phyloP scores from a whole-genome alignment of 2,797 vertebrate species.

The Pitangus sulphuratus region DNA sequence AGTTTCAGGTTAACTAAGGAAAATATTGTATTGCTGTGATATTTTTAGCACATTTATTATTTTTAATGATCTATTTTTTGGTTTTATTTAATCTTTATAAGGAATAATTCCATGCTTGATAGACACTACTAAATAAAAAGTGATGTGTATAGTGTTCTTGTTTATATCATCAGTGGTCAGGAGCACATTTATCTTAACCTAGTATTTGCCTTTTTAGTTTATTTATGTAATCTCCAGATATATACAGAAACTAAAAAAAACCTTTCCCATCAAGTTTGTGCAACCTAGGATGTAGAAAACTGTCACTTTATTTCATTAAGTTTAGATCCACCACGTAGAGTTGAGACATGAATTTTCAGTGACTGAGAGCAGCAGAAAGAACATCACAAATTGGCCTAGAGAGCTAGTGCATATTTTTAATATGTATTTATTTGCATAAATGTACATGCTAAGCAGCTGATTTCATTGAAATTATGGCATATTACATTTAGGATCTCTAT shows the following conservation, averaged over 20 bases:
- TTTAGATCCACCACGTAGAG: conserved; percentile 55
- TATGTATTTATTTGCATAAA: conserved; percentile 63
- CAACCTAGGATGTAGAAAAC: conserved; percentile 28
- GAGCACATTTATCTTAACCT: background rate
- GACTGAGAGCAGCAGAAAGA: conserved; percentile 38
- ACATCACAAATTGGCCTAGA: conserved; percentile 18
- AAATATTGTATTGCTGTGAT: background rate
- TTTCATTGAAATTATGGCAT: conserved; percentile 70
- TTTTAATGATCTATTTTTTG: background rate
- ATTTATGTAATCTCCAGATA: background rate
- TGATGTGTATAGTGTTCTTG: background rate
- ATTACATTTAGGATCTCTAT: conserved; percentile 57
- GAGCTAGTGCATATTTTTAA: conserved; percentile 36
- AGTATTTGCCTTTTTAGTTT: background rate
- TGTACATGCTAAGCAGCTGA: conserved; percentile 65
- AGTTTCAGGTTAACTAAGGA: background rate
- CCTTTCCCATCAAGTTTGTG: background rate
- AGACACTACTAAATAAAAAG: background rate
- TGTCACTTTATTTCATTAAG: conserved; percentile 48
- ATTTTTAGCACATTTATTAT: background rate
- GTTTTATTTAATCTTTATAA: background rate
- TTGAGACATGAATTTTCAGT: conserved; percentile 60
- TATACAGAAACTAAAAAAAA: background rate
- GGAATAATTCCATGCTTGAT: background rate
- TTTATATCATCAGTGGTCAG: background rate